A percentile compares a stretch with the other conserved stretches of the same genome.
These are phyloP conservation scores for Hesperia comma DNA, from an alignment of 2,888 invertebrate genomes.

Conservation along the genomic window DNA sequence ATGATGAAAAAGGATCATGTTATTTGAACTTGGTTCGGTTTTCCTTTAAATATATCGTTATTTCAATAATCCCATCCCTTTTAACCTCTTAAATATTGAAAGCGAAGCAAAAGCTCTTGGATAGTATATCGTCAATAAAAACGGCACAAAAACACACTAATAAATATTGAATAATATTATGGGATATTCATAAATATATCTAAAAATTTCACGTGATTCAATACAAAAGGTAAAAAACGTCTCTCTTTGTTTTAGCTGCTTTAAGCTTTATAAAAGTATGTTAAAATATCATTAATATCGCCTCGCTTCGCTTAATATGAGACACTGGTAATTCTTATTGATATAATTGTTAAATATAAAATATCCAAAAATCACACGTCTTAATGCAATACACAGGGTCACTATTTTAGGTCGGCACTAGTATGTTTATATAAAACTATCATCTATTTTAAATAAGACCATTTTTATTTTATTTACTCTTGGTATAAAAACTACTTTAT, in stretches of 20 bases:
- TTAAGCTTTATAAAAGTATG: not conserved
- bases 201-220: too few relatives aligned
- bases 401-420: not conserved
- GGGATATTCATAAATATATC: not conserved
- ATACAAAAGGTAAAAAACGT: too few relatives aligned
- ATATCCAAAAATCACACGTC: not conserved
- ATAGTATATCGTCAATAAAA: not conserved
- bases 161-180: not conserved
- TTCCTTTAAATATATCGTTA: not conserved
- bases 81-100: not conserved
- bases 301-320: not conserved
- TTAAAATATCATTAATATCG: conserved; percentile 2
- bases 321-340: not conserved
- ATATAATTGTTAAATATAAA: too few relatives aligned
- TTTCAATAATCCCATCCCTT: not conserved
- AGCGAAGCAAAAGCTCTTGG: conserved; percentile 1
- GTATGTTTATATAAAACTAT: not conserved
- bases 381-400: not conserved
- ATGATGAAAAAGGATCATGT: too few relatives aligned
- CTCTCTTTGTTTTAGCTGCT: too few relatives aligned
- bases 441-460: not conserved
- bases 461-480: too few relatives aligned
- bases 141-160: not conserved
- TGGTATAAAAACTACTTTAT: not conserved
- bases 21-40: too few relatives aligned